Evolutionary conservation across 2,797 vertebrate genomes (phyloP).

Genomic region (Chaenodraco wilsoni): DNA sequence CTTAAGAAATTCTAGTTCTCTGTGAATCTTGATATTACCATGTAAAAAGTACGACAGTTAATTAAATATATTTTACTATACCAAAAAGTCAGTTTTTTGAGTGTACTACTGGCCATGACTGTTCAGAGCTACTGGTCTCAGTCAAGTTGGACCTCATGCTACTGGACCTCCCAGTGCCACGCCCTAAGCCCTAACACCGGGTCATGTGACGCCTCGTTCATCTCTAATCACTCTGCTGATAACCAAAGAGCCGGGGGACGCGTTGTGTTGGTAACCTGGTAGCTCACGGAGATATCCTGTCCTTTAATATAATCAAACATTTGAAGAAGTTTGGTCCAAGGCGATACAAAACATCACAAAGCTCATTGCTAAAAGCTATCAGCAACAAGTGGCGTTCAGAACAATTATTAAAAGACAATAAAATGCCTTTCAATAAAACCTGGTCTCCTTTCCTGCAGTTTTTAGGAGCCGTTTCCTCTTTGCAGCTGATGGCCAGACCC

Average conservation of each 20-base stretch:
- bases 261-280: too few species aligned
- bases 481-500: too few species aligned
- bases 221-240: conserved; percentile 66
- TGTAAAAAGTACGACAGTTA: too few species aligned
- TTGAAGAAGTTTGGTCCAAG: background rate
- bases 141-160: conserved; percentile 9
- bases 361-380: background rate
- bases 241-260: background rate
- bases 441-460: too few species aligned
- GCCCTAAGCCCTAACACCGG: conserved; percentile 73
- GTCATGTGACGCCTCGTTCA: conserved; percentile 71
- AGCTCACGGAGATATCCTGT: background rate
- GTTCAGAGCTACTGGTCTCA: conserved; percentile 11
- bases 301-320: background rate
- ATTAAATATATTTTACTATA: too few species aligned
- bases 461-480: too few species aligned
- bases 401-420: too few species aligned
- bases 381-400: background rate
- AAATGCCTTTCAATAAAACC: too few species aligned
- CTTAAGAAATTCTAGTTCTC: too few species aligned
- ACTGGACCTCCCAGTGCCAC: conserved; percentile 58
- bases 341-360: background rate
- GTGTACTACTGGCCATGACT: conserved; percentile 78
- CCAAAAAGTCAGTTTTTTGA: too few species aligned
- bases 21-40: too few species aligned